These are phyloP conservation scores for Hippolais icterina DNA, from an alignment of 2,113 vertebrate species.

Conservation along the genomic window DNA sequence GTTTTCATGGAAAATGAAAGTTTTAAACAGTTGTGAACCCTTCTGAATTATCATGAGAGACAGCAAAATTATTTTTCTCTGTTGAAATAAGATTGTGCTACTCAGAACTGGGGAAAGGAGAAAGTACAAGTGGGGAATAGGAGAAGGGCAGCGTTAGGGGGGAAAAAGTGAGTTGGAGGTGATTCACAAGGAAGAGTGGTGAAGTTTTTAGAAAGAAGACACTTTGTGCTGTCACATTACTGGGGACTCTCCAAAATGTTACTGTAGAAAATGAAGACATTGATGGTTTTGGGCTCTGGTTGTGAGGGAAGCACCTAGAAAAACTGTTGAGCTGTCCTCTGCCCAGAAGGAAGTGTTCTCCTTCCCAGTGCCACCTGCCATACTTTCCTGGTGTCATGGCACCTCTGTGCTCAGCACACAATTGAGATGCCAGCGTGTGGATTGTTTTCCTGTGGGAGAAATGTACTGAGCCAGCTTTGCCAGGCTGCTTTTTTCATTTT, in stretches of 20 bases:
- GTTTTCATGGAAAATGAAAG: neutral
- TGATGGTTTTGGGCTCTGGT: neutral
- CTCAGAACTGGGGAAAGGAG: neutral
- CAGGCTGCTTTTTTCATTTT: neutral
- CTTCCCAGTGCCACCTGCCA: neutral
- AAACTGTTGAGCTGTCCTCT: neutral
- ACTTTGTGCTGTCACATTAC: neutral
- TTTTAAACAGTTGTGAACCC: neutral
- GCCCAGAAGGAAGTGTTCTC: neutral
- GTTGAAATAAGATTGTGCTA: neutral
- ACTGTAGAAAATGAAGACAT: neutral
- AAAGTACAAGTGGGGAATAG: neutral
- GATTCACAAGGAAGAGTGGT: accelerated
- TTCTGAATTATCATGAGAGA: neutral
- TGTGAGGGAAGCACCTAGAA: neutral
- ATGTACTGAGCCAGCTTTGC: neutral
- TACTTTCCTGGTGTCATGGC: neutral
- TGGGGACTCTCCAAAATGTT: accelerated
- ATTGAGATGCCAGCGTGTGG: neutral
- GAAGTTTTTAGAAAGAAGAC: neutral
- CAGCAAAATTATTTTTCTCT: neutral
- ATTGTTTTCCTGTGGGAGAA: neutral
- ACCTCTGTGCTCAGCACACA: neutral
- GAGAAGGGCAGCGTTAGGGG: accelerated
- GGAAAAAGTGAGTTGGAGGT: accelerated